These are phyloP conservation scores for Axea sp. DNA, from an alignment of 2,888 invertebrate genomes.

Conservation along the genomic window DNA sequence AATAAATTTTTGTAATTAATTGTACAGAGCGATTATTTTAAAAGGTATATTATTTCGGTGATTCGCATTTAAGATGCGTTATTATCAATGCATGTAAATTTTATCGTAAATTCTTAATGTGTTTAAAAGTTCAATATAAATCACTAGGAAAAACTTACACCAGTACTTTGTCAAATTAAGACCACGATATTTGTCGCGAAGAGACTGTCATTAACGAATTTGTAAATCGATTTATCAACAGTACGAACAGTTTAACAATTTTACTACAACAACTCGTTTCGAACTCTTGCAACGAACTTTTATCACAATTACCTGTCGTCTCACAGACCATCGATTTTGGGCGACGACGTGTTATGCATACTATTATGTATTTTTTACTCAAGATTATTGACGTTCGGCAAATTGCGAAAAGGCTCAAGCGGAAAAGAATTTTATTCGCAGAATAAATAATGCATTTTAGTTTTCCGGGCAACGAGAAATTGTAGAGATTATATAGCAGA, in stretches of 20 bases:
- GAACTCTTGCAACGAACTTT: conserved; percentile 63
- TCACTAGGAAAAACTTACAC: too few relatives aligned
- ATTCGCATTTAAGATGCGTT: too few relatives aligned
- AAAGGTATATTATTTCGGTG: too few relatives aligned
- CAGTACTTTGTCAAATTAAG: conserved; percentile 15
- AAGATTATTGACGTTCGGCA: conserved; percentile 63
- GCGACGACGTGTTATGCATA: conserved; percentile 62
- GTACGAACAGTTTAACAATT: conserved; percentile 55
- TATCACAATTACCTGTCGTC: conserved; percentile 67
- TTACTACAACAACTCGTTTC: conserved; percentile 45
- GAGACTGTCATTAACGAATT: conserved; percentile 33
- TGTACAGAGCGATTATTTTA: too few relatives aligned
- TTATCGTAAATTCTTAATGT: too few relatives aligned
- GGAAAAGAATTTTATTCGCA: conserved; percentile 25
- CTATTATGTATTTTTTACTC: conserved; percentile 36
- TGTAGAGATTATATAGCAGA: too few relatives aligned
- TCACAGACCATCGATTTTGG: conserved; percentile 64
- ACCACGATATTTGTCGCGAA: neutral
- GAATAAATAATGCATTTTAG: conserved; percentile 35
- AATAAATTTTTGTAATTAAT: too few relatives aligned
- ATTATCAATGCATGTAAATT: too few relatives aligned
- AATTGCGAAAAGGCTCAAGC: conserved; percentile 45
- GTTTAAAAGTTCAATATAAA: too few relatives aligned
- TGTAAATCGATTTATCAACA: conserved; percentile 61
- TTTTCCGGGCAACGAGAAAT: too few relatives aligned